Percentiles rank a stretch among this genome's conserved stretches.
Evolutionary conservation across 2,797 vertebrate genomes (phyloP).

Genomic region (Helostoma temminkii): DNA sequence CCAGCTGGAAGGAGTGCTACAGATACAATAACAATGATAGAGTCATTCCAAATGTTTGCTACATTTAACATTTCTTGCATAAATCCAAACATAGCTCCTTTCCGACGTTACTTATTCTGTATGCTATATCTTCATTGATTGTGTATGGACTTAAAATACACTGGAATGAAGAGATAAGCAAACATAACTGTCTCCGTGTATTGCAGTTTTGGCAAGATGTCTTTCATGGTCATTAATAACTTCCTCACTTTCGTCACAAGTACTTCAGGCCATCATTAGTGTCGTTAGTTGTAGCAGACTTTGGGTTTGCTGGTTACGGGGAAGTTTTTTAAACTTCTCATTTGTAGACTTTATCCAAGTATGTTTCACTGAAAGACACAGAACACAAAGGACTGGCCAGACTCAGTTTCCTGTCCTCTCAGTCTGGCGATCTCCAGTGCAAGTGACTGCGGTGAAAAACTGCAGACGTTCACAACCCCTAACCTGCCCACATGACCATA

Average conservation of each 20-base stretch:
- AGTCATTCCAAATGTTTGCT: conserved; percentile 71
- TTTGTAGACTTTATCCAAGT: conserved; percentile 56
- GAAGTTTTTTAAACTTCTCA: conserved; percentile 35
- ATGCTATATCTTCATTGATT: conserved; percentile 33
- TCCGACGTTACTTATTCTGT: conserved; percentile 44
- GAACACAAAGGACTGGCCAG: conserved; percentile 48
- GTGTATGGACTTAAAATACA: conserved; percentile 44
- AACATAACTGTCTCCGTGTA: conserved; percentile 51
- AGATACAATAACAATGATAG: conserved; percentile 39
- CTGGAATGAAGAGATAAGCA: conserved; percentile 37
- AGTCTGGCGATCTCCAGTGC: conserved; percentile 76
- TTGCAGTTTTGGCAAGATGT: conserved; percentile 67
- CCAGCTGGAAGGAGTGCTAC: conserved; percentile 38
- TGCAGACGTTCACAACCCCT: conserved; percentile 55
- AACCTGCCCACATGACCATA: conserved; percentile 18
- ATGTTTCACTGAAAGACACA: conserved; percentile 56
- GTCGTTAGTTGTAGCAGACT: conserved; percentile 62
- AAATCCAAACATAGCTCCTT: conserved; percentile 66
- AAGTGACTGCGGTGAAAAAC: conserved; percentile 74
- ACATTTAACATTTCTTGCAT: conserved; percentile 71
- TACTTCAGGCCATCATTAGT: conserved; percentile 65
- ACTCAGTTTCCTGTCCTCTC: conserved; percentile 59
- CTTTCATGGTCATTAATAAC: conserved; percentile 50
- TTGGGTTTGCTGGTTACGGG: conserved; percentile 64
- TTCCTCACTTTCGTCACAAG: conserved; percentile 54